Base-by-base conservation (phyloP, 2,797 vertebrate genomes). In the Notamacropus eugenii region DNA sequence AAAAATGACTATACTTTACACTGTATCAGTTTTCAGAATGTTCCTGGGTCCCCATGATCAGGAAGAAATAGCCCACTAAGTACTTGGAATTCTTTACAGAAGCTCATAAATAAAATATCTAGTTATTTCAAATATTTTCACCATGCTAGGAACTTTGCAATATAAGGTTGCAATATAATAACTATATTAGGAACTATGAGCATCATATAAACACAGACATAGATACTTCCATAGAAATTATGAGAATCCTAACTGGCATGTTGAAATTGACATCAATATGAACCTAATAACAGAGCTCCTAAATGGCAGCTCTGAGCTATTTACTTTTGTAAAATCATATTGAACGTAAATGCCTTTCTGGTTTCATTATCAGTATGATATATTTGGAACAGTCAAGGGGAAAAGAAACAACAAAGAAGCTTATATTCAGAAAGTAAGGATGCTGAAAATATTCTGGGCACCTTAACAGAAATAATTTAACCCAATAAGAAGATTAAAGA, bases 301-400 rank as follows among this genome's bases (percentile, higher is more conserved):
- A 92, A 94, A 62, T 92, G 82, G 93, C 91, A 93, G 91, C 92
- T 96, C 34, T 92, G 93, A 97, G 91, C 50, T 91, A 91, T 91
- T 91, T 91, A 54, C 29, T 91, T 55, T 54, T 93, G 94, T 62
- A 46, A 96, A 95, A 97, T 96, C 94, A 95, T 96, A 94, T 94
- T 96, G 94, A 98, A 95, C 52, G 90, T 94, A 93, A 94, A 92
- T 56, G 54, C 22, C 31, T 55, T 56, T 31, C 90, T 94, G 92
- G 94, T 96, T 96, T 96, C 96, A 93, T 91, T 90, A 95, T 94
- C 95, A 92, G 97, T 96, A 97, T 93, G 54, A 93, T 95, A 92
- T 94, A 94, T 96, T 96, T 94, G 96, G 96, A 97, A 96, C 97
- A 97, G 97, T 97, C 95, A 46, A 96, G 59, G 54, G 46, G 59